Percentiles rank a stretch among this genome's conserved stretches.
phyloP scores from a whole-genome alignment of 2,113 vertebrate species.

The Pachycephala philippinensis region DNA sequence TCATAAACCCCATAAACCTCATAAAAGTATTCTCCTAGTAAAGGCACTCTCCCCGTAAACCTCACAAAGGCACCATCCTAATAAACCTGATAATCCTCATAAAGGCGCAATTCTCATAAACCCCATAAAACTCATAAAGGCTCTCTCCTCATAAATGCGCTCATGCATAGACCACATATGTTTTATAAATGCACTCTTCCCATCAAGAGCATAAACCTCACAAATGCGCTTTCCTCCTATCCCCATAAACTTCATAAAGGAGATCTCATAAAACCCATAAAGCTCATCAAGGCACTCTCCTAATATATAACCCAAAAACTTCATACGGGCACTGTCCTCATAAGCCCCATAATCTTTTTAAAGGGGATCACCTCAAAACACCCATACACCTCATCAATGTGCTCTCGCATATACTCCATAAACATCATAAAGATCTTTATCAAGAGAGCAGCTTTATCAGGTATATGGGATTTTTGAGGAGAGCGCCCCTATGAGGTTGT shows the following conservation, averaged over 20 bases:
- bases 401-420: neutral
- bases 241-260: neutral
- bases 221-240: neutral
- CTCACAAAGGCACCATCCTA: neutral
- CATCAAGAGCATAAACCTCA: neutral
- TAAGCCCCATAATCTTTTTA: neutral
- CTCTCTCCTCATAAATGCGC: neutral
- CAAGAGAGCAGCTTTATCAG: neutral
- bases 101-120: neutral
- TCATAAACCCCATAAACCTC: neutral
- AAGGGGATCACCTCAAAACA: neutral
- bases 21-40: neutral
- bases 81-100: neutral
- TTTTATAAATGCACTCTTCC: neutral
- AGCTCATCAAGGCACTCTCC: neutral
- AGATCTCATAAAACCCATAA: neutral
- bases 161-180: neutral
- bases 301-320: neutral
- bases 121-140: neutral
- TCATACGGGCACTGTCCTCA: accelerated
- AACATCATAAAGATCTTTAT: neutral
- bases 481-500: accelerated
- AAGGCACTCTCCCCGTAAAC: neutral
- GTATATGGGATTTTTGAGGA: neutral
- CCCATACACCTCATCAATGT: neutral